Evolutionary conservation across 2,113 vertebrate species (phyloP).

Genomic region (Tragelaphus buxtoni): DNA sequence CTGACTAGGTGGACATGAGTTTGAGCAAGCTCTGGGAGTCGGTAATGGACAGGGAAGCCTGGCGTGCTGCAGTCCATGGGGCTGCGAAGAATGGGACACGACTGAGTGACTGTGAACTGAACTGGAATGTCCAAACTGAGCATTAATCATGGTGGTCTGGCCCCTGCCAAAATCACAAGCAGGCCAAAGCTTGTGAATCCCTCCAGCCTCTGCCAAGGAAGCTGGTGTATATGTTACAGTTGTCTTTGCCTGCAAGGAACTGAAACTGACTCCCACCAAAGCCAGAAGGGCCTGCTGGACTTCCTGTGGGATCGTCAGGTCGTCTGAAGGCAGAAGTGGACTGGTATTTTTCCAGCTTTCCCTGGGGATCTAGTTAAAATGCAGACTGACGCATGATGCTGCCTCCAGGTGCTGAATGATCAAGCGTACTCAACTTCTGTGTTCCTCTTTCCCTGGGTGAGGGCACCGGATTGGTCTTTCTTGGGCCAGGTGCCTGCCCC

Average conservation of each 20-base stretch:
- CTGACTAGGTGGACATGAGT: too few species aligned
- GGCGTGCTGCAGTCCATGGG: background rate
- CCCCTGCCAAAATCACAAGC: background rate
- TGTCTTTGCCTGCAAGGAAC: background rate
- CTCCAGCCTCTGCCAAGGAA: background rate
- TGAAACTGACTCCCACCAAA: background rate
- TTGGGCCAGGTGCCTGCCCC: background rate
- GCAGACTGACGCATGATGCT: background rate
- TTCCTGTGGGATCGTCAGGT: background rate
- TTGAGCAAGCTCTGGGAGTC: too few species aligned
- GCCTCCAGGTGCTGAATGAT: background rate
- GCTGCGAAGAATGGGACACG: background rate
- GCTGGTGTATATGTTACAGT: background rate
- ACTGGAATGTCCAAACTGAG: background rate
- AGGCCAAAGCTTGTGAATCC: background rate
- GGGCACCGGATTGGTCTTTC: background rate
- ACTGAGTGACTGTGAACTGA: background rate
- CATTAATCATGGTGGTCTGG: too few species aligned
- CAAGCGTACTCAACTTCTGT: background rate
- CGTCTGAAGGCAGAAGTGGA: rapidly evolving
- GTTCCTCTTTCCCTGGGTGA: background rate
- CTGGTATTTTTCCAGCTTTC: background rate
- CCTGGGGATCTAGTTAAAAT: background rate
- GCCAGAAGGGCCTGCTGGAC: background rate
- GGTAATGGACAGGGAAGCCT: background rate